Evolutionary conservation across 2,888 invertebrate species (phyloP), one percentile per base, ranked within the genome.

Genomic region (Tetragonisca angustula): DNA sequence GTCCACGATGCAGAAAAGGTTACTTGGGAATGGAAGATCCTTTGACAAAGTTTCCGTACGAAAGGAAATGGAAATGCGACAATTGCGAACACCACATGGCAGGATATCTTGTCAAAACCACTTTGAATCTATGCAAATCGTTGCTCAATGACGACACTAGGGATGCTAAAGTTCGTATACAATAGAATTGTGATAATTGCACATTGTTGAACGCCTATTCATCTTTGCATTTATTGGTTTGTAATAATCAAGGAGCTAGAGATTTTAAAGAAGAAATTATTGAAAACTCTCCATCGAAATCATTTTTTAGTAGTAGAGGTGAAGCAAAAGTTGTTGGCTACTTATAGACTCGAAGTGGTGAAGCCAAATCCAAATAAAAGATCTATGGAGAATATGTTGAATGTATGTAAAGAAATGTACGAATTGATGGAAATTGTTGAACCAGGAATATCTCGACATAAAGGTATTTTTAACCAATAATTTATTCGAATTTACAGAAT

Each of bases 371-470:
- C 94, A 0, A 89, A 89, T 6, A 96, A 95, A 87, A 95, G 95
- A 86, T 92, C 96, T 49, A 95, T 97, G 89, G 94, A 95, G 62
- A 95, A 96, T 72, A 97, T 97, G 94, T 95, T 97, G 61, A 95
- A 96, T 62, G 93, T 97, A 4, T 97, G 97, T 88, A 94, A 95
- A 70, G 96, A 97, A 87, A 93, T 98, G 65, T 92, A 97, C 50
- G 93, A 95, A 0, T 95, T 97, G 0, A 92, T 97, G 0, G 96
- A 96, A 83, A 95, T 95, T 52, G 93, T 97, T 3, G 97, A 97
- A 83, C 97, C 97, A 0, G 97, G 97, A 75, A 96, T 97, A 89
- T 97, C 97, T 11, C 95, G 97, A 90, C 95, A 96, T 0, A 96
- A 96, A 95, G 97, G 97, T 96, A 36, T 21, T 61, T 62, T 24